A percentile compares a stretch with the other conserved stretches of the same genome.
phyloP scores from a whole-genome alignment of 2,888 invertebrate species.

The Bedellia somnulentella region DNA sequence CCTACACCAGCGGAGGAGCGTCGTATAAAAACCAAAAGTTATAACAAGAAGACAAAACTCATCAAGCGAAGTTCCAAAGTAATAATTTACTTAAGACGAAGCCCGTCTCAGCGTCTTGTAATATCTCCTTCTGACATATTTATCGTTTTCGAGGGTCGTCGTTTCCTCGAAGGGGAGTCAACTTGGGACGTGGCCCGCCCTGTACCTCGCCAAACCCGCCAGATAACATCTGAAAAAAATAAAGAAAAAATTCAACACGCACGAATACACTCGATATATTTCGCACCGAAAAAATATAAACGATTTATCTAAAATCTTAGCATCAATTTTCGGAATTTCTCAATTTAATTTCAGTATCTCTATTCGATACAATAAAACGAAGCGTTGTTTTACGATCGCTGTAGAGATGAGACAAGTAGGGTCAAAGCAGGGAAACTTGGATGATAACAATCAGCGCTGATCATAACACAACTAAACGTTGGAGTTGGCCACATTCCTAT shows the following conservation, averaged over 20 bases:
- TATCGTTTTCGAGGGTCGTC: slow-evolving; percentile 42
- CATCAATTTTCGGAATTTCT: slow-evolving; percentile 3
- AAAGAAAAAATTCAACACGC: no score
- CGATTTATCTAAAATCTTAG: no score
- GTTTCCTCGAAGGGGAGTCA: slow-evolving; percentile 21
- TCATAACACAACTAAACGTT: slow-evolving; percentile 6
- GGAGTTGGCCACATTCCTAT: slow-evolving; percentile 6
- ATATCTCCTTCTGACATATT: slow-evolving; percentile 57
- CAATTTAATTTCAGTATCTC: neutral
- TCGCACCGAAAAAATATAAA: no score
- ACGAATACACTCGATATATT: no score
- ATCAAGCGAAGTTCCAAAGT: slow-evolving; percentile 44
- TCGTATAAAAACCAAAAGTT: slow-evolving; percentile 6
- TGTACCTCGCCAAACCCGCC: slow-evolving; percentile 6
- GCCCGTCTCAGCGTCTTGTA: slow-evolving; percentile 36
- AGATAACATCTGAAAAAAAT: neutral
- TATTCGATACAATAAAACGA: slow-evolving; percentile 2
- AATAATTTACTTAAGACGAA: slow-evolving; percentile 50
- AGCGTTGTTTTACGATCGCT: slow-evolving; percentile 5
- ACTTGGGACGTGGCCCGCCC: slow-evolving; percentile 13
- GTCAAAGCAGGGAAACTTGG: slow-evolving; percentile 5
- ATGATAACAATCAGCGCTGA: slow-evolving; percentile 7
- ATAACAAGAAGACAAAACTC: slow-evolving; percentile 26
- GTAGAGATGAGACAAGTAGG: slow-evolving; percentile 6
- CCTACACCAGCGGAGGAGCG: neutral